Base-by-base conservation (phyloP, 2,797 vertebrate species). In the Danio choprae region DNA sequence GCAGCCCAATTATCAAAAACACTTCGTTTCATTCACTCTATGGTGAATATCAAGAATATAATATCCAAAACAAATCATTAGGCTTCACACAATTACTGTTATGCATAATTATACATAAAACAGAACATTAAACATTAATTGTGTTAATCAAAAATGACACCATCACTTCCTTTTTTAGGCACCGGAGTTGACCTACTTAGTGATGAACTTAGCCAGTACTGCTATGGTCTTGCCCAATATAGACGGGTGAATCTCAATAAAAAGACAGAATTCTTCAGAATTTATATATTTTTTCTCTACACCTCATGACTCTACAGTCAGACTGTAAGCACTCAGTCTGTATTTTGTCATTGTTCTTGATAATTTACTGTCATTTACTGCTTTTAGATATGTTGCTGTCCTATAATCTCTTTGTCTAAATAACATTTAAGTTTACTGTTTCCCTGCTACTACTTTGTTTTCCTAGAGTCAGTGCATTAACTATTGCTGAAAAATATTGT, bases 71-170 rank as follows among this genome's bases (percentile, higher is more conserved):
- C 16, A 38, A 48, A 58, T 22, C 18, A 38, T 48, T 12, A 18
- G 9, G n/a, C 2, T 16, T n/a, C 36, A 68, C 46, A 38, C 15
- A 29, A 50, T 68, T n/a, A n/a, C n/a, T 11, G 36, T 51, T 12
- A 51, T 69, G 46, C 65, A 38, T 16, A 67, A 29, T 46, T 69
- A 63, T 41, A 12, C 29, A 69, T 69, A 38, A 68, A 51, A 51
- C 16, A 38, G 65, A 69, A 51, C 46, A 69, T 67, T 48, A 48
- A 29, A 65, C 18, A 46, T 68, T 68, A 51, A 18, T 51, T 6
- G 36, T 50, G 8, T 48, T 16, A 7, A 38, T 50, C 2, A 16
- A 29, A 50, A 50, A 18, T 50, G 48, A 4, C 36, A 41, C n/a
- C 18, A 53, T 18, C 4, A 15, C 8, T 51, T 74, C 7, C 7